Evolutionary conservation across 2,888 invertebrate genomes (phyloP).

Genomic region (Drosophila dives): DNA sequence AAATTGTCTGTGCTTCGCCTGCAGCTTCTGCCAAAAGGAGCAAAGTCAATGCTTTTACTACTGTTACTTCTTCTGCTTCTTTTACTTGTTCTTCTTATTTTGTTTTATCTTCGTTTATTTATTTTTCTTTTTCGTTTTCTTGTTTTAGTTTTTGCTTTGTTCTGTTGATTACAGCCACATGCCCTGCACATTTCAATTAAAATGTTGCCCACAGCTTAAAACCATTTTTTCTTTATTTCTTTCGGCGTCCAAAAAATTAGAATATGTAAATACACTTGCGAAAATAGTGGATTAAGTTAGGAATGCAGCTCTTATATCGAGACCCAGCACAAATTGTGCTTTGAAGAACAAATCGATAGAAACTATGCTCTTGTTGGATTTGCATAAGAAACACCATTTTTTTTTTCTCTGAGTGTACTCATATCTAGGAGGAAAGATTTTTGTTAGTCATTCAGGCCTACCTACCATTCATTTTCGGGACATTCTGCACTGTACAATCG

Average conservation of each 20-base stretch:
- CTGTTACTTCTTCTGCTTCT: neutral
- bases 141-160: conserved; percentile 43
- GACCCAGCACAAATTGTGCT: too few species aligned
- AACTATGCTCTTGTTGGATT: neutral
- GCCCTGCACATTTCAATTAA: conserved; percentile 72
- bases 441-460: conserved; percentile 36
- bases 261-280: conserved; percentile 24
- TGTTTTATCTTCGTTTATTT: neutral
- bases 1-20: conserved; percentile 70
- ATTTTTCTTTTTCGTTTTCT: conserved; percentile 4
- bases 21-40: conserved; percentile 41
- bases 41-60: conserved; percentile 44
- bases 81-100: conserved; percentile 16
- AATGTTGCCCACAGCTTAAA: conserved; percentile 66
- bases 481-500: conserved; percentile 49
- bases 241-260: conserved; percentile 56
- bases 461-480: conserved; percentile 54
- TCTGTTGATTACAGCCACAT: conserved; percentile 69
- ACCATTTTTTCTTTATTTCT: conserved; percentile 10
- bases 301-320: neutral
- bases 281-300: neutral
- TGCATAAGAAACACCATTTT: neutral
- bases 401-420: neutral
- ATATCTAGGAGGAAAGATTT: conserved; percentile 1
- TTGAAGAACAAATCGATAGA: neutral